Conservation (phyloP, 2,888 invertebrate species). For the Hypena proboscidalis region DNA sequence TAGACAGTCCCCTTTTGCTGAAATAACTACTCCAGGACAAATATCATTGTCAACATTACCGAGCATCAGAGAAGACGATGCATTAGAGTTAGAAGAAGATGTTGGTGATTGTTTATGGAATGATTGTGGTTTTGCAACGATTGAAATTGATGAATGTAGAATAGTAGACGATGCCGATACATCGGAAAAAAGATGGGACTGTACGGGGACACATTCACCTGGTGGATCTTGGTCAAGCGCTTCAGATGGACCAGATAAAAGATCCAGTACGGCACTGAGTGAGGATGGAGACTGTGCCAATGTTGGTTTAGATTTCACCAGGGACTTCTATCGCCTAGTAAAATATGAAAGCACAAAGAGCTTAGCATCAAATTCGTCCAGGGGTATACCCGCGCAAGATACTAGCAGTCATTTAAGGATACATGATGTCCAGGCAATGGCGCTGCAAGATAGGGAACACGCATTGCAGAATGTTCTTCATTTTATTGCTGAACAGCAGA, state of each 20-base stretch:
- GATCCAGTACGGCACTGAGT: constrained; percentile 89
- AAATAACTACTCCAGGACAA: constrained; percentile 86
- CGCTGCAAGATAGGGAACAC: constrained; percentile 87
- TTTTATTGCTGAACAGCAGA: constrained; percentile 91
- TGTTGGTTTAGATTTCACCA: constrained; percentile 90
- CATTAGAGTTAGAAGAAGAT: constrained; percentile 90
- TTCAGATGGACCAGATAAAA: constrained; percentile 87
- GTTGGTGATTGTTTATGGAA: constrained; percentile 91
- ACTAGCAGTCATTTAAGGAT: constrained; percentile 74
- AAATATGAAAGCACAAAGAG: constrained; percentile 93
- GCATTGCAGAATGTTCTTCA: constrained; percentile 90
- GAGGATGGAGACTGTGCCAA: constrained; percentile 89
- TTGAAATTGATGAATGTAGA: constrained; percentile 88
- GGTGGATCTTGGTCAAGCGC: constrained; percentile 87
- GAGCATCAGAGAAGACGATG: constrained; percentile 90
- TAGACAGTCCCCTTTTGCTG: constrained; percentile 78
- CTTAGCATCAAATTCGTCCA: constrained; percentile 90
- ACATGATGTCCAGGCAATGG: constrained; percentile 77
- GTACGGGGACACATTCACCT: constrained; percentile 84
- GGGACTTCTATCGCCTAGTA: constrained; percentile 92
- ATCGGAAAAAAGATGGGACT: constrained; percentile 88
- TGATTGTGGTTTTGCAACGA: constrained; percentile 89
- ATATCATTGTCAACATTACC: constrained; percentile 88
- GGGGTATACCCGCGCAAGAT: constrained; percentile 86
- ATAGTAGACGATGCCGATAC: constrained; percentile 75